Evolutionary conservation across 2,888 invertebrate species (phyloP), one percentile per base, ranked within the genome.

Genomic region (Epiblema foenella): DNA sequence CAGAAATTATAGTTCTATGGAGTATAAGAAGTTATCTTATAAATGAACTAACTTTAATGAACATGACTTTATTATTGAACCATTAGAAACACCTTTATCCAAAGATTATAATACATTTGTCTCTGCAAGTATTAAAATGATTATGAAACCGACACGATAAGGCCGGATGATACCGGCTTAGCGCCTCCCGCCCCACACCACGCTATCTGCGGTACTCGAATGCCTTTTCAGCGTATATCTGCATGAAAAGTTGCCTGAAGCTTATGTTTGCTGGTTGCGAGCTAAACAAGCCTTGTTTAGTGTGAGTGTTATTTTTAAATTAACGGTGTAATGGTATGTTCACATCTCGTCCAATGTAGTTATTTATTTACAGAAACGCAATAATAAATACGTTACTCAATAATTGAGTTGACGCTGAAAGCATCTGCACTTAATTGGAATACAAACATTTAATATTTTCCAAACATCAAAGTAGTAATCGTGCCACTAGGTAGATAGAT

Each of bases 51-150:
- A n/a, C n/a, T n/a, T n/a, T n/a, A n/a, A n/a, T n/a, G n/a, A n/a
- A n/a, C n/a, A n/a, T n/a, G n/a, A n/a, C n/a, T n/a, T n/a, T n/a
- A n/a, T n/a, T n/a, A n/a, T n/a, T n/a, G n/a, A n/a, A n/a, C n/a
- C n/a, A n/a, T n/a, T n/a, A n/a, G n/a, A n/a, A n/a, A n/a, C n/a
- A n/a, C n/a, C n/a, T n/a, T n/a, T n/a, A n/a, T n/a, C n/a, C n/a
- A n/a, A n/a, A n/a, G n/a, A n/a, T n/a, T n/a, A 1, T 42, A 42
- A 5, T 42, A 5, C 29, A 24, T 15, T 4, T 24, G 54, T 24
- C 24, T 15, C 15, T 54, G 24, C 24, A 54, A 29, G 80, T 90
- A 93, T 92, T 91, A 93, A 93, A 93, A 93, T 93, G 90, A 91
- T 93, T 92, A 93, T 93, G 87, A 93, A 91, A 90, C 89, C 88